phyloP scores from a whole-genome alignment of 2,797 vertebrate species.

The Manis javanica region DNA sequence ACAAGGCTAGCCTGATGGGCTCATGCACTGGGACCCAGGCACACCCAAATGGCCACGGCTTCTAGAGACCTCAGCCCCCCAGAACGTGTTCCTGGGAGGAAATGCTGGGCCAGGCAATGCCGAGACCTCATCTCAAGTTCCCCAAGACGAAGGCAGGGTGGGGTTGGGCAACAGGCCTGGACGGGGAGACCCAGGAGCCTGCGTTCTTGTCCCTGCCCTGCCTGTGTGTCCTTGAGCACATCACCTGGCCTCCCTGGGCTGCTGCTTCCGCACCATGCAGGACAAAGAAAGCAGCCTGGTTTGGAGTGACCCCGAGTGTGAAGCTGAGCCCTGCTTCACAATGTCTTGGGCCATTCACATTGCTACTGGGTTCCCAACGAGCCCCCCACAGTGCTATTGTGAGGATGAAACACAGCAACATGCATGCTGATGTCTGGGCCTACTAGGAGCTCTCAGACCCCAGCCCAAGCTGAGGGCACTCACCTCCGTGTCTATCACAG shows the following conservation, averaged over 20 bases:
- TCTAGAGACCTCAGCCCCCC: neutral
- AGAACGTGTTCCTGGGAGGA: neutral
- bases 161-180: accelerated
- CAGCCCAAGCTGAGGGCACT: neutral
- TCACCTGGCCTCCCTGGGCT: neutral
- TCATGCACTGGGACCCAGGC: neutral
- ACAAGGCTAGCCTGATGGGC: neutral
- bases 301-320: accelerated
- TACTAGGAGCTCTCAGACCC: accelerated
- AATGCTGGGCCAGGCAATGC: neutral
- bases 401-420: accelerated
- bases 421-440: neutral
- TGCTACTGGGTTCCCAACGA: accelerated
- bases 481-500: neutral
- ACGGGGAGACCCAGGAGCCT: neutral
- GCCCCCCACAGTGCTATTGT: accelerated
- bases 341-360: neutral
- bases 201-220: accelerated
- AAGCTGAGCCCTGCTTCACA: neutral
- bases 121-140: neutral
- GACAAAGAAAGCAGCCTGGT: neutral
- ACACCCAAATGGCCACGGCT: neutral
- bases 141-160: neutral
- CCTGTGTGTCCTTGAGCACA: neutral
- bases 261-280: accelerated